These are phyloP conservation scores for Brenthis ino DNA, from an alignment of 2,888 invertebrate species.

Conservation along the genomic window DNA sequence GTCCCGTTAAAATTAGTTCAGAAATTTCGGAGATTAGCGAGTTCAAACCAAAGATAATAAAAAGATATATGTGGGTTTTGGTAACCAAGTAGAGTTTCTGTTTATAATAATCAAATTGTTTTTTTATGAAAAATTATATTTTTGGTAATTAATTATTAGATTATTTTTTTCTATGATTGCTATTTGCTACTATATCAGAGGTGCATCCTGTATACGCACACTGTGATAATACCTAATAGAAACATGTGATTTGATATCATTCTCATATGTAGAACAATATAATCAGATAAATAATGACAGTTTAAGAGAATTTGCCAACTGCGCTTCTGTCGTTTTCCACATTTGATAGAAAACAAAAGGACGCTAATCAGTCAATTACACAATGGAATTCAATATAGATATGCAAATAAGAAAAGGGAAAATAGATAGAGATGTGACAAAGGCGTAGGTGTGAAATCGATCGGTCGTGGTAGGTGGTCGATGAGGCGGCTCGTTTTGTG, in stretches of 20 bases:
- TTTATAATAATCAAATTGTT: too few relatives aligned
- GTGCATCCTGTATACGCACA: too few relatives aligned
- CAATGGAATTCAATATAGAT: slow-evolving; percentile 51
- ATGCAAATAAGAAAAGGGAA: slow-evolving; percentile 66
- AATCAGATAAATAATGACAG: slow-evolving; percentile 16
- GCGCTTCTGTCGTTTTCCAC: slow-evolving; percentile 17
- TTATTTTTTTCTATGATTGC: too few relatives aligned
- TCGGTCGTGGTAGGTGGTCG: slow-evolving; percentile 56
- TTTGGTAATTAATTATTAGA: too few relatives aligned
- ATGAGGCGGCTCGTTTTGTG: slow-evolving; percentile 60
- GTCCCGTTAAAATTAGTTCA: too few relatives aligned
- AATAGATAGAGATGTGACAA: slow-evolving; percentile 56
- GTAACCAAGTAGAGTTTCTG: too few relatives aligned
- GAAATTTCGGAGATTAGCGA: too few relatives aligned
- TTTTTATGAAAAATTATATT: too few relatives aligned
- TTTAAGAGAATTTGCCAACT: slow-evolving; percentile 22
- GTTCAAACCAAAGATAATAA: too few relatives aligned
- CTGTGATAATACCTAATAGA: too few relatives aligned
- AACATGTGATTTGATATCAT: neutral
- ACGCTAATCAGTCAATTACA: slow-evolving; percentile 42
- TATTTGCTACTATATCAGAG: too few relatives aligned
- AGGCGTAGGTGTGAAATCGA: slow-evolving; percentile 68
- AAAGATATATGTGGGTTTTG: too few relatives aligned
- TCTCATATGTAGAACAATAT: neutral
- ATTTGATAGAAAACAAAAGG: slow-evolving; percentile 37